phyloP scores from a whole-genome alignment of 64 coral and sea anemone species.

The Actinia tenebrosa region DNA sequence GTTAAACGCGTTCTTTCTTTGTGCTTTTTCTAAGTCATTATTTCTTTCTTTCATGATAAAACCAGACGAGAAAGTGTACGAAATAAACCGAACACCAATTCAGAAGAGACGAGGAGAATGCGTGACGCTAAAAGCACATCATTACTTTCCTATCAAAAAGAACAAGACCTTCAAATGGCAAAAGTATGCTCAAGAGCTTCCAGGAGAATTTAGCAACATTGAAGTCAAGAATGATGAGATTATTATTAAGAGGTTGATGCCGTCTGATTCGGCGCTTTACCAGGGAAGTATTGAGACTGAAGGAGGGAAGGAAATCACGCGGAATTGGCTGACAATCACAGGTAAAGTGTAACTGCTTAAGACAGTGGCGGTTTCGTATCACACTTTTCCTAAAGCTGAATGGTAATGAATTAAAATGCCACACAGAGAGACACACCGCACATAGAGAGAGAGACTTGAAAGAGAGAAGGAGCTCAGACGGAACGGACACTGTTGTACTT shows the following conservation, averaged over 20 bases:
- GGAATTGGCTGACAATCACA: constrained; percentile 74
- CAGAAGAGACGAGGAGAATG: constrained; percentile 77
- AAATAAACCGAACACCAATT: constrained; percentile 49
- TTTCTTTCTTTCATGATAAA: background rate
- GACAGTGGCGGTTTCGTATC: too few species aligned
- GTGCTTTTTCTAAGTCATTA: background rate
- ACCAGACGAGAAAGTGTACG: constrained; percentile 37
- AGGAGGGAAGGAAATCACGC: constrained; percentile 67
- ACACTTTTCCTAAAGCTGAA: too few species aligned
- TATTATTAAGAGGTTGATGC: constrained; percentile 28
- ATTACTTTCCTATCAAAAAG: constrained; percentile 37
- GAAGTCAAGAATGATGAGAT: constrained; percentile 13
- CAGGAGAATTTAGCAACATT: constrained; percentile 23
- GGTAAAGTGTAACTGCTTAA: constrained; percentile 23
- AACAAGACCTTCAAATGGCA: constrained; percentile 33
- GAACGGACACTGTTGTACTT: too few species aligned
- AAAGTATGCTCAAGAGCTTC: constrained; percentile 24
- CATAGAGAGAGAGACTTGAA: too few species aligned
- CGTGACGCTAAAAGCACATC: constrained; percentile 41
- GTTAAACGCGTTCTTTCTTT: background rate
- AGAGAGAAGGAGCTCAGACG: too few species aligned
- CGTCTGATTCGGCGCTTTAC: constrained; percentile 59
- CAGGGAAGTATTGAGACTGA: constrained; percentile 31
- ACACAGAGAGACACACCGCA: too few species aligned
- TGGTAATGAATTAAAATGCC: too few species aligned